These are phyloP conservation scores for Hafferia zeledoni DNA, from an alignment of 2,797 vertebrate species.

Conservation along the genomic window DNA sequence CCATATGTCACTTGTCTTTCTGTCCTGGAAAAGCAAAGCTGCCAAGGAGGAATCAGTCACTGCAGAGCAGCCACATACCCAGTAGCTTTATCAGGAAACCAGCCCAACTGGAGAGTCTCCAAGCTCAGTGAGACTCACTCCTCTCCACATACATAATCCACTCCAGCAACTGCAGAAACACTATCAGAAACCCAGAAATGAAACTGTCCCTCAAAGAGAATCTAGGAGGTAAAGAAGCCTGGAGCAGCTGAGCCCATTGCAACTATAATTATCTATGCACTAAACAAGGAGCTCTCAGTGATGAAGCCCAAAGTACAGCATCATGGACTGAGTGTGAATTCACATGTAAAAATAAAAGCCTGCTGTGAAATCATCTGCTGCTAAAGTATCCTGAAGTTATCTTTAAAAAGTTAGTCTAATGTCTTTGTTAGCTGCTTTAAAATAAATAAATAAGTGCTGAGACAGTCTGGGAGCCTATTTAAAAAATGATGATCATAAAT, in stretches of 20 bases:
- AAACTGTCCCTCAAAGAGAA: neutral
- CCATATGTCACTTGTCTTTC: neutral
- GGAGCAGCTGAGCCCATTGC: neutral
- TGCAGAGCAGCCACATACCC: neutral
- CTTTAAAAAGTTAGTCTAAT: constrained; percentile 57
- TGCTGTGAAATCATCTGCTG: constrained; percentile 50
- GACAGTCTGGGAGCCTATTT: constrained; percentile 51
- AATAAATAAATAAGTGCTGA: constrained; percentile 54
- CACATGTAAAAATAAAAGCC: constrained; percentile 56
- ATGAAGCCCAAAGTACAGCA: neutral
- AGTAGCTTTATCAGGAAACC: neutral
- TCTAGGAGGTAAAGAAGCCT: neutral
- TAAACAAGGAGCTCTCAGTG: constrained; percentile 15
- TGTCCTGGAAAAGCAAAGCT: neutral
- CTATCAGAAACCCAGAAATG: constrained; percentile 6
- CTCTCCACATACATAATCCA: neutral
- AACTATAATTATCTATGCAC: constrained; percentile 53
- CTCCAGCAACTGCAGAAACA: constrained; percentile 44
- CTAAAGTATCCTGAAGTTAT: constrained; percentile 34
- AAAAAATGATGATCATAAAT: constrained; percentile 4
- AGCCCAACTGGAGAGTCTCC: neutral
- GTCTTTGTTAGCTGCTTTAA: constrained; percentile 48
- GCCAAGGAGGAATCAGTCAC: neutral
- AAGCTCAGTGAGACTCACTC: neutral
- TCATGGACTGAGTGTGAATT: neutral